These are phyloP conservation scores for Armadillidium nasatum DNA, from an alignment of 1,140 invertebrate species.

Conservation along the genomic window DNA sequence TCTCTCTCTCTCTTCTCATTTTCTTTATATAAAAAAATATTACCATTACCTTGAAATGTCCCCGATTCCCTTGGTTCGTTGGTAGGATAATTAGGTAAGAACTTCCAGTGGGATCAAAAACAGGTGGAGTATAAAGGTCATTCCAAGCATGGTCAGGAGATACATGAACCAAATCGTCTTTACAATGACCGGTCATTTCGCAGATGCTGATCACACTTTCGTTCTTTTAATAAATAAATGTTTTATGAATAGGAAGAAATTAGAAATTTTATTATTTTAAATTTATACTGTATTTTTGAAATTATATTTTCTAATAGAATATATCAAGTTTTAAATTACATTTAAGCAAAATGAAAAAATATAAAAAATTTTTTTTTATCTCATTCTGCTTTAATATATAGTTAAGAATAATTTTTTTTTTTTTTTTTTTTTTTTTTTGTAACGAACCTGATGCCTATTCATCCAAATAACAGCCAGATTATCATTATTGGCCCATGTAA, in stretches of 20 bases:
- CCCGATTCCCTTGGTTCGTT: constrained; percentile 32
- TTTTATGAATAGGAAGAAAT: too few species aligned
- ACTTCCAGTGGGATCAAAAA: constrained; percentile 45
- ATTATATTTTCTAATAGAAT: too few species aligned
- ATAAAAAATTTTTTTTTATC: too few species aligned
- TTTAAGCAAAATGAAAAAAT: too few species aligned
- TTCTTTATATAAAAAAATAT: not conserved
- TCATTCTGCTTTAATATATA: not conserved
- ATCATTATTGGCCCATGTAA: constrained; percentile 69
- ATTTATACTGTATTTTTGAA: too few species aligned
- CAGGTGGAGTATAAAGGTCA: constrained; percentile 58
- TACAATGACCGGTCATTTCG: constrained; percentile 39
- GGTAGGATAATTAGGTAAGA: constrained; percentile 40
- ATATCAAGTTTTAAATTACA: too few species aligned
- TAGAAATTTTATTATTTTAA: too few species aligned
- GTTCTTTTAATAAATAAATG: constrained; percentile 48
- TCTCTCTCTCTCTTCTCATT: too few species aligned
- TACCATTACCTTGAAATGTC: constrained; percentile 41
- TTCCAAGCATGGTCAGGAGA: constrained; percentile 57
- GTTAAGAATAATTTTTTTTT: constrained; percentile 49
- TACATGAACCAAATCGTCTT: constrained; percentile 42
- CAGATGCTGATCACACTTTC: constrained; percentile 51
- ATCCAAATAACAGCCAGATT: constrained; percentile 72
- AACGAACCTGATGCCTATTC: constrained; percentile 73
- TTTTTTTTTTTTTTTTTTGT: too few species aligned